Conservation (phyloP, 1,140 invertebrate species). For the Brachionus plicatilis region DNA sequence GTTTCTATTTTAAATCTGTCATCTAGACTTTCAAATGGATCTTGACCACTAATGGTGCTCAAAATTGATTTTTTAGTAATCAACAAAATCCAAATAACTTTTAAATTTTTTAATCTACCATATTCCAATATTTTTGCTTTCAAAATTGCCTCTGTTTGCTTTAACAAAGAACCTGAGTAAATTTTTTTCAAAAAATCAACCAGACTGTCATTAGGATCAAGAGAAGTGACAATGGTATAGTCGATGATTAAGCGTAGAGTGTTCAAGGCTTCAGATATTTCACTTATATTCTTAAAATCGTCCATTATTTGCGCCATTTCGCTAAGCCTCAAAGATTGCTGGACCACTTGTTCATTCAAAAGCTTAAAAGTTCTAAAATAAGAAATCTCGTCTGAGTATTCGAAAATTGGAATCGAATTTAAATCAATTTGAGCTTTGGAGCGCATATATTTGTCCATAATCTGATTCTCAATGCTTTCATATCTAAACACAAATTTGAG, state of each 20-base stretch:
- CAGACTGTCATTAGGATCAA: background rate
- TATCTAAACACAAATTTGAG: background rate
- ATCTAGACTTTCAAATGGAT: slow-evolving; percentile 7
- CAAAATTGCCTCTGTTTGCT: background rate
- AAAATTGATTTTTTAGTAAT: slow-evolving; percentile 7
- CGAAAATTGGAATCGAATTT: background rate
- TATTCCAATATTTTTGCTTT: background rate
- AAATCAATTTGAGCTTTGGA: background rate
- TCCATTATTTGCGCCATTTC: background rate
- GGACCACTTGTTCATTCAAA: background rate
- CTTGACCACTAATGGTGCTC: background rate
- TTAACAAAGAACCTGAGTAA: background rate
- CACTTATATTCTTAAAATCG: slow-evolving; percentile 13
- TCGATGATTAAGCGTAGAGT: background rate
- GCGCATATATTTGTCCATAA: background rate
- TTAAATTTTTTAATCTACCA: slow-evolving; percentile 1
- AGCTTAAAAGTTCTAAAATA: background rate
- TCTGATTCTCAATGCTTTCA: slow-evolving; percentile 3
- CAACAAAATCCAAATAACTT: slow-evolving; percentile 2
- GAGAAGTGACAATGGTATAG: background rate
- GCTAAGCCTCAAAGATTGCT: background rate
- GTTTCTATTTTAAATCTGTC: background rate
- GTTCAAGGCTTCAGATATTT: slow-evolving; percentile 11
- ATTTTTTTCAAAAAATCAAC: background rate
- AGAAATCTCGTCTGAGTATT: slow-evolving; percentile 8